A percentile compares a stretch with the other conserved stretches of the same genome.
Conservation (phyloP, 2,797 vertebrate genomes). For the Ctenochaetus hawaiiensis region DNA sequence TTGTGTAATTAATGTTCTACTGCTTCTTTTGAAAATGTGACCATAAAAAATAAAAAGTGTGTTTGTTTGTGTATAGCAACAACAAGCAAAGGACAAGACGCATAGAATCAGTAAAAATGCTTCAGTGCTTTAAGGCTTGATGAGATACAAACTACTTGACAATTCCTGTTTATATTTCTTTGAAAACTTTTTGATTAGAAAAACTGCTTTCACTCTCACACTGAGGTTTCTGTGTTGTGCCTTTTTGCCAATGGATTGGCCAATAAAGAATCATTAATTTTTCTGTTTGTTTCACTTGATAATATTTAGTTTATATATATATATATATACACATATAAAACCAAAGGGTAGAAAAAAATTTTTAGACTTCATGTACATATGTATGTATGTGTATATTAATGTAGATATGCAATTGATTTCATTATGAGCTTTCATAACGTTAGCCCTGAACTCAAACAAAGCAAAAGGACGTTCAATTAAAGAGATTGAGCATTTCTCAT, state of each 20-base stretch:
- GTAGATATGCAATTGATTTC: no score
- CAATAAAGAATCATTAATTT: conserved; percentile 30
- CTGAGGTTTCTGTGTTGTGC: conserved; percentile 13
- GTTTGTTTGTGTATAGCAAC: background rate
- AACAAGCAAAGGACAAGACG: background rate
- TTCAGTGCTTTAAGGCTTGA: background rate
- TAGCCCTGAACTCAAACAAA: no score
- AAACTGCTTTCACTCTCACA: conserved; percentile 3
- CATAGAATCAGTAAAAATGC: background rate
- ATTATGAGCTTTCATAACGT: no score
- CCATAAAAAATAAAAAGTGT: background rate
- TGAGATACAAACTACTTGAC: conserved; percentile 10
- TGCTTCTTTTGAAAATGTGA: conserved; percentile 34
- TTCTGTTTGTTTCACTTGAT: background rate
- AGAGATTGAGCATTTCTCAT: no score
- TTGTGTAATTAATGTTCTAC: conserved; percentile 5
- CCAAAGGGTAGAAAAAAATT: no score
- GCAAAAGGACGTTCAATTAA: no score
- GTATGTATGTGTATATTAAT: no score
- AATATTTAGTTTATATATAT: background rate
- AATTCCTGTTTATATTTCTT: conserved; percentile 22
- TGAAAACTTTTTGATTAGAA: conserved; percentile 7
- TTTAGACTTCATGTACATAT: no score
- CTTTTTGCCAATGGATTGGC: background rate
- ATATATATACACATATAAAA: no score